Percentiles rank a stretch among this genome's conserved stretches.
Evolutionary conservation across 2,113 vertebrate genomes (phyloP).

Genomic region (Ahaetulla prasina): DNA sequence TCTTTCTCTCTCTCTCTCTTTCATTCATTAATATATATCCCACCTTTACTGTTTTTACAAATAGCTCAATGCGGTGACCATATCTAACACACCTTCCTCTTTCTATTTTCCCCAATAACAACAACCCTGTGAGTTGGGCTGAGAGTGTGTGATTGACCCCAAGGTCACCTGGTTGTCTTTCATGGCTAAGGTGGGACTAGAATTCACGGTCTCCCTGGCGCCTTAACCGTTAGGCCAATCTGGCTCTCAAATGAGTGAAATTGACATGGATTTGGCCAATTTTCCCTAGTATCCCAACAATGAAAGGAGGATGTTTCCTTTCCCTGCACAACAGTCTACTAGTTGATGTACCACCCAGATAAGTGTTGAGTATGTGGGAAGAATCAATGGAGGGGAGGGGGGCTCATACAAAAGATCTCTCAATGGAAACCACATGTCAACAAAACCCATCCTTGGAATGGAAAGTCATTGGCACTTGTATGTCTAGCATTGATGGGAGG

Average conservation of each 20-base stretch:
- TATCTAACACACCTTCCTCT: neutral
- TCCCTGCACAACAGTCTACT: neutral
- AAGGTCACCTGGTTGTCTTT: neutral
- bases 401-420: neutral
- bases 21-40: too few relatives aligned
- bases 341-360: neutral
- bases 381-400: neutral
- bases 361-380: neutral
- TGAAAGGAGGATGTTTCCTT: neutral
- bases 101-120: neutral
- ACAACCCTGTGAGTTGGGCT: neutral
- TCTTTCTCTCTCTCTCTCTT: too few relatives aligned
- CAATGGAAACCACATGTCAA: neutral
- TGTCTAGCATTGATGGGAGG: neutral
- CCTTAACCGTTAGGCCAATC: neutral
- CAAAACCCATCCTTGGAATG: neutral
- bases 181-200: neutral
- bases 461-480: neutral
- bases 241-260: neutral
- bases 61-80: neutral
- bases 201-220: neutral
- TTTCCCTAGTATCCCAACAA: neutral
- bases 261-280: neutral
- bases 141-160: too few relatives aligned
- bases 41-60: neutral